phyloP scores from a whole-genome alignment of 2,113 vertebrate genomes.

The Actinemys pallida region DNA sequence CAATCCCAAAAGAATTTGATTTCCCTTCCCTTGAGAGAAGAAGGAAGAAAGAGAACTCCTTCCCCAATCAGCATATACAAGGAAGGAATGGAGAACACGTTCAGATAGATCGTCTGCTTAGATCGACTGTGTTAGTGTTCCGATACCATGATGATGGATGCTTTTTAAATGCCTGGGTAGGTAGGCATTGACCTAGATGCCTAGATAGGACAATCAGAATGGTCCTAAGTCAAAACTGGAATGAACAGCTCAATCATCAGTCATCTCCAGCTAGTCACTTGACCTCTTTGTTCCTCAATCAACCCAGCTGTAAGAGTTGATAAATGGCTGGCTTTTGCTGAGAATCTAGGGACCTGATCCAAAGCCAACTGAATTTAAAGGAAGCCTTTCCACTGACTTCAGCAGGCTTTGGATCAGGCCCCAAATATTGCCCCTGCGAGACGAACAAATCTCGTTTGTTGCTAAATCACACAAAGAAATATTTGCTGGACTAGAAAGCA shows the following conservation, averaged over 20 bases:
- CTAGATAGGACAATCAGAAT: constrained; percentile 56
- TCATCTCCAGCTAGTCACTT: constrained; percentile 50
- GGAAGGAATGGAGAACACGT: background rate
- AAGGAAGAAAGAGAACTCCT: constrained; percentile 36
- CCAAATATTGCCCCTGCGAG: background rate
- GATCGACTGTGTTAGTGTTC: constrained; percentile 19
- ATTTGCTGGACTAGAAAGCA: rapidly evolving
- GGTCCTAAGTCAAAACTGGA: constrained; percentile 55
- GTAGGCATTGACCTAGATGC: background rate
- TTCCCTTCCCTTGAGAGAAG: constrained; percentile 21
- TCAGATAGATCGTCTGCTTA: background rate
- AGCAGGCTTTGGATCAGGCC: background rate
- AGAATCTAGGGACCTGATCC: constrained; percentile 14
- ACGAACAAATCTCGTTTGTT: background rate
- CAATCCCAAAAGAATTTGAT: constrained; percentile 1
- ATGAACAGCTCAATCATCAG: constrained; percentile 63
- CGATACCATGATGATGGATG: constrained; percentile 49
- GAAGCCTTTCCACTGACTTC: background rate
- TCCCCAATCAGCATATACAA: constrained; percentile 24
- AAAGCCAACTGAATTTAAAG: background rate
- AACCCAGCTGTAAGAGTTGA: constrained; percentile 32
- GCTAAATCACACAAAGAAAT: background rate
- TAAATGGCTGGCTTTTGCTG: constrained; percentile 39
- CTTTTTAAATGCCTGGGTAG: constrained; percentile 44
- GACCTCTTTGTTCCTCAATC: constrained; percentile 58